phyloP scores from a whole-genome alignment of 2,888 invertebrate species.

The Hetaerina titia region DNA sequence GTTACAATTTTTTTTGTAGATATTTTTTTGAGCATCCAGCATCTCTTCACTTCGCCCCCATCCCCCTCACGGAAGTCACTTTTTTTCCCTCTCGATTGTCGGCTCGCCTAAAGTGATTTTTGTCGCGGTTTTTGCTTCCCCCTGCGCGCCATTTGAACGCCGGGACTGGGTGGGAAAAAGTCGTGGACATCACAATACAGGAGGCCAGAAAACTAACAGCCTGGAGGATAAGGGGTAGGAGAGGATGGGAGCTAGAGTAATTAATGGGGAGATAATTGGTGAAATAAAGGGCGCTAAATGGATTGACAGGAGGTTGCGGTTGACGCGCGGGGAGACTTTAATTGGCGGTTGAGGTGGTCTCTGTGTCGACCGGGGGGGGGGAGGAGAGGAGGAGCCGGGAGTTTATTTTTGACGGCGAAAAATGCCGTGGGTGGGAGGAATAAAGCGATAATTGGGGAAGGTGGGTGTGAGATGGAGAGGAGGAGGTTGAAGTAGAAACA shows the following conservation, averaged over 20 bases:
- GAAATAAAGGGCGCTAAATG: slow-evolving; percentile 27
- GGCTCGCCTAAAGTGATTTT: neutral
- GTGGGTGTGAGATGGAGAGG: neutral
- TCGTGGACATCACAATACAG: neutral
- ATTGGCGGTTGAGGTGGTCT: slow-evolving; percentile 7
- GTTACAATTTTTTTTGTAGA: neutral
- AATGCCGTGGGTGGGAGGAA: neutral
- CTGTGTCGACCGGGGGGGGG: neutral
- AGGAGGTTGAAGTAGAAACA: neutral
- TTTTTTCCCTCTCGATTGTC: too few relatives aligned
- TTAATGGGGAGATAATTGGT: slow-evolving; percentile 39
- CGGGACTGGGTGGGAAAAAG: neutral
- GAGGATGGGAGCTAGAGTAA: neutral
- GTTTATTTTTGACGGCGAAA: neutral
- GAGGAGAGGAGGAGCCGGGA: neutral
- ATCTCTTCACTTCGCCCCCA: neutral
- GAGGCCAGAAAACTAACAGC: neutral
- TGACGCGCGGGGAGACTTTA: neutral
- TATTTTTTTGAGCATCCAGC: neutral
- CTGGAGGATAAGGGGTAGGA: neutral
- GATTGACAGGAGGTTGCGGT: slow-evolving; percentile 15
- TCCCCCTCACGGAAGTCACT: too few relatives aligned
- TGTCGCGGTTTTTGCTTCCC: neutral
- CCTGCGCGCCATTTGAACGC: neutral
- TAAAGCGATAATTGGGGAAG: neutral